phyloP scores from a whole-genome alignment of 2,888 invertebrate species.

The Conops quadrifasciatus region DNA sequence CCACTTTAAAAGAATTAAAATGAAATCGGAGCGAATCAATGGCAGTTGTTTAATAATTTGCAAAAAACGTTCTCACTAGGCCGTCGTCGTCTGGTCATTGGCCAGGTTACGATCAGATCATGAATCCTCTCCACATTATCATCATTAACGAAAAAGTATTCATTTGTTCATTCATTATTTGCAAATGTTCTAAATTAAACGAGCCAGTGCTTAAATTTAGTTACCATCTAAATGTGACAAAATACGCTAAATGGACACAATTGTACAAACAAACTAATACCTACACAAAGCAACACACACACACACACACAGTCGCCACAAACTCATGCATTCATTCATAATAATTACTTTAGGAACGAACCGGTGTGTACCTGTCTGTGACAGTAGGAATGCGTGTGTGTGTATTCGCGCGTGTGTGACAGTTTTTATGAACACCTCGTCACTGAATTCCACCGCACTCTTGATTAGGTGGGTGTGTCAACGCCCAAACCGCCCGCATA shows the following conservation, averaged over 20 bases:
- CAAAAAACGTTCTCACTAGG: too few relatives aligned
- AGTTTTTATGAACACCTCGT: constrained; percentile 30
- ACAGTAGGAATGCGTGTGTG: neutral
- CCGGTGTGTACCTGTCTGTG: too few relatives aligned
- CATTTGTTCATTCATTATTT: constrained; percentile 31
- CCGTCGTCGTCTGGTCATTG: neutral
- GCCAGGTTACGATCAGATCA: too few relatives aligned
- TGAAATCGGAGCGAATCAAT: neutral
- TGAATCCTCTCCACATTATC: constrained; percentile 6
- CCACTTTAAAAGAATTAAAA: too few relatives aligned
- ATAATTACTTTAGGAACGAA: too few relatives aligned
- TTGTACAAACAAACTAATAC: neutral
- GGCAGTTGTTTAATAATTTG: too few relatives aligned
- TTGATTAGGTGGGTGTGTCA: neutral
- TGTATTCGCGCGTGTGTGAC: too few relatives aligned
- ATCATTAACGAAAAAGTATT: constrained; percentile 11
- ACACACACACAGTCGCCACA: neutral
- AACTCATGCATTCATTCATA: constrained; percentile 11
- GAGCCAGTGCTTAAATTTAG: constrained; percentile 22
- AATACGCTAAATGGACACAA: neutral
- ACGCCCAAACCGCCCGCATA: neutral
- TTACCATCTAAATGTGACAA: neutral
- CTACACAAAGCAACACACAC: constrained; percentile 9
- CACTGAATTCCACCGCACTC: neutral
- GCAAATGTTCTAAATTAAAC: constrained; percentile 22